Base-by-base conservation (phyloP, 2,888 invertebrate genomes). In the Eurytoma adleriae region DNA sequence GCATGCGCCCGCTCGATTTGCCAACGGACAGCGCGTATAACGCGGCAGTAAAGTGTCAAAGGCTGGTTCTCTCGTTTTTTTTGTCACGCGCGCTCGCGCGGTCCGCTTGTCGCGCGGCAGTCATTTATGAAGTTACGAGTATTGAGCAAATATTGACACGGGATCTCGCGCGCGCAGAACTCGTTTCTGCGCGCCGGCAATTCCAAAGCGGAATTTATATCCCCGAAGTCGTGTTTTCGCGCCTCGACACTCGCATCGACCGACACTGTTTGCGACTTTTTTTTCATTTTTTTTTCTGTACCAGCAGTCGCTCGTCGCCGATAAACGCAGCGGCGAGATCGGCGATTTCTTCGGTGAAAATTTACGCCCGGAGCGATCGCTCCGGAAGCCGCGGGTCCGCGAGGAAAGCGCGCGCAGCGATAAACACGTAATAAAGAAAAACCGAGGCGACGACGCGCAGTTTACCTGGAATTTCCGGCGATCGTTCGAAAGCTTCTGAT, bases 91-190 rank as follows among this genome's bases (percentile, higher is more conserved):
- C 30, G 30, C 3, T 30, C 30, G 30, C 30, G 30, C 30, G 30
- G 30, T 30, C 30, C 30, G 30, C 30, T 40, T 66, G 73, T 73
- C 73, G 61, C 73, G 61, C 56, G 66, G 57, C 57, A 74, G 40
- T 57, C 64, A 77, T 77, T 70, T 70, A 70, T 64, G 64, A 62
- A 77, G 54, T 66, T 69, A 64, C 20, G 50, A 13, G 57, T 52
- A 71, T 78, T 72, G 61, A 67, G 72, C 68, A 61, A 78, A 78
- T 78, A 78, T 78, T 78, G 78, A 78, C 78, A 73, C 61, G 40
- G 78, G 59, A 66, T 50, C 61, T 69, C 24, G 56, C 48, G 64
- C 48, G 64, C 18, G 54, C 57, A 24, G 24, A 78, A 78, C 78
- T 78, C 57, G 78, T 78, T 77, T 72, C 59, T 50, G 56, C 54